phyloP scores from a whole-genome alignment of 2,113 vertebrate species.

The Odocoileus hemionus region DNA sequence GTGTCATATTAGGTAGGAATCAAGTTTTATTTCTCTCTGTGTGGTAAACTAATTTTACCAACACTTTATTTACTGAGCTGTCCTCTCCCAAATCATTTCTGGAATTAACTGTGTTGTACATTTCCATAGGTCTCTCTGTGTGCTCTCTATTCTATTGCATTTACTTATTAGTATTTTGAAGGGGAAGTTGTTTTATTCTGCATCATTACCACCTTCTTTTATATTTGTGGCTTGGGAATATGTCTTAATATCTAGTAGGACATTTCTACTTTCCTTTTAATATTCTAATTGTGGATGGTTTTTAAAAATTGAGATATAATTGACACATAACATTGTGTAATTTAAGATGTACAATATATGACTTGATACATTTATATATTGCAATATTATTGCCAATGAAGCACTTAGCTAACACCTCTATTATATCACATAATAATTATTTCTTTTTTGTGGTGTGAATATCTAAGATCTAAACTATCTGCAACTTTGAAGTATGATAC shows the following conservation, averaged over 20 bases:
- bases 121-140: not conserved
- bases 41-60: not conserved
- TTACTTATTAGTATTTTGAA: not conserved
- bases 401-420: not conserved
- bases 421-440: not conserved
- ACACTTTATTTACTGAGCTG: not conserved
- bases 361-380: not conserved
- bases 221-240: not conserved
- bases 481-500: not conserved
- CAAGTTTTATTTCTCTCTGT: not conserved
- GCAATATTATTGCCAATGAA: not conserved
- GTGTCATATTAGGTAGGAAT: not conserved
- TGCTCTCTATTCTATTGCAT: not conserved
- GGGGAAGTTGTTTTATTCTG: not conserved
- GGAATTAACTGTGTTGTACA: not conserved
- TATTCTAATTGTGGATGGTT: not conserved
- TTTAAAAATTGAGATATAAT: no score
- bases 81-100: not conserved
- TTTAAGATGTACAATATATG: not conserved
- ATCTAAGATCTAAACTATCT: not conserved
- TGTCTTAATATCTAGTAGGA: not conserved
- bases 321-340: not conserved
- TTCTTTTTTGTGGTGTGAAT: not conserved
- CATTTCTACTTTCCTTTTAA: not conserved
- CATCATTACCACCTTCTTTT: not conserved